These are phyloP conservation scores for Mesorhabditis spiculigera DNA, from an alignment of 2,888 invertebrate species.

Conservation along the genomic window DNA sequence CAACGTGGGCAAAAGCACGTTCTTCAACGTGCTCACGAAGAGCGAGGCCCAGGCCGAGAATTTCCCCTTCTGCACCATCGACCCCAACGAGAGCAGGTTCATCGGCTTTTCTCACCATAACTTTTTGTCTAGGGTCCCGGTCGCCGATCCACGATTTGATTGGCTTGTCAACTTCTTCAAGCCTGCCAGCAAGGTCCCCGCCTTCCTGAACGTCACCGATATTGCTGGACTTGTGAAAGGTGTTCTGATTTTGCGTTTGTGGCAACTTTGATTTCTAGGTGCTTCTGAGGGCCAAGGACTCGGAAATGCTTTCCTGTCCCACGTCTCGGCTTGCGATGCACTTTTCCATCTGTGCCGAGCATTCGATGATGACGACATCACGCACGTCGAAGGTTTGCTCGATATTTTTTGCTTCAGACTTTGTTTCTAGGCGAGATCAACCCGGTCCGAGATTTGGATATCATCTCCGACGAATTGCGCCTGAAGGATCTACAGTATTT, in stretches of 20 bases:
- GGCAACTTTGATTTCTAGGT: conserved; percentile 19
- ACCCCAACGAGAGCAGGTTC: conserved; percentile 84
- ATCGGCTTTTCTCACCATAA: conserved; percentile 18
- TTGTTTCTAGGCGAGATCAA: conserved; percentile 75
- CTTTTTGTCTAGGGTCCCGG: conserved; percentile 74
- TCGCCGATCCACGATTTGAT: conserved; percentile 89
- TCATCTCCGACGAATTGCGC: conserved; percentile 89
- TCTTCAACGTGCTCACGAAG: conserved; percentile 97
- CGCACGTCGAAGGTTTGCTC: conserved; percentile 79
- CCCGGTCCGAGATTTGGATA: conserved; percentile 91
- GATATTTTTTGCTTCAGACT: not conserved
- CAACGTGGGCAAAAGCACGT: conserved; percentile 98
- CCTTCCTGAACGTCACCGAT: conserved; percentile 92
- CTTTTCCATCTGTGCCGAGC: conserved; percentile 93
- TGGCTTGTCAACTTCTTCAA: conserved; percentile 89
- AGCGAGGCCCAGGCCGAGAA: conserved; percentile 96
- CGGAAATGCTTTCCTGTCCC: conserved; percentile 96
- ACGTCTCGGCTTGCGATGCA: conserved; percentile 96
- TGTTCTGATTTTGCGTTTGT: not conserved
- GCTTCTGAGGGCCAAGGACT: conserved; percentile 96
- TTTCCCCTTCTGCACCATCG: conserved; percentile 99
- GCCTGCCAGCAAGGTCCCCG: conserved; percentile 84
- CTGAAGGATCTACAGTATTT: conserved; percentile 85
- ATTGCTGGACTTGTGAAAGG: conserved; percentile 98
- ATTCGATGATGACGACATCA: conserved; percentile 94